These are phyloP conservation scores for Mugil cephalus DNA, from an alignment of 2,113 vertebrate genomes.

Conservation along the genomic window DNA sequence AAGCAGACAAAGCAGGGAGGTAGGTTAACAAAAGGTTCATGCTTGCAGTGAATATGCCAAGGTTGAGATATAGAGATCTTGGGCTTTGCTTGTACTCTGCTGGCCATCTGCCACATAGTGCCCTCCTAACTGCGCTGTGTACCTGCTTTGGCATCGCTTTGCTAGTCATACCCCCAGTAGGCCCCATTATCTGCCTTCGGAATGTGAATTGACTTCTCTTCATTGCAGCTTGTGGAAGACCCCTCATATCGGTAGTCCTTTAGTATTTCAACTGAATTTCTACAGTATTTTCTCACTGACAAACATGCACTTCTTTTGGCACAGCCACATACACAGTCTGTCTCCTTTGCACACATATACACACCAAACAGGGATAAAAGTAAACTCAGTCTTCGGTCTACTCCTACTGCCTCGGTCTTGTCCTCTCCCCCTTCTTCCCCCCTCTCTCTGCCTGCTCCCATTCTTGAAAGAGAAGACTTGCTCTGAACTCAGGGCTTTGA, in stretches of 20 bases:
- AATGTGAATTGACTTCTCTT: conserved; percentile 82
- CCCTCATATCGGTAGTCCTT: conserved; percentile 73
- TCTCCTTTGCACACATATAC: conserved; percentile 44
- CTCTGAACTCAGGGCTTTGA: conserved; percentile 88
- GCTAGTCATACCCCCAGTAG: conserved; percentile 75
- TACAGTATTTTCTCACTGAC: conserved; percentile 63
- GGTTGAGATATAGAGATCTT: conserved; percentile 49
- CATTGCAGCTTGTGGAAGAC: conserved; percentile 72
- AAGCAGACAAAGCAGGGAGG: conserved; percentile 17
- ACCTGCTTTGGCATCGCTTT: conserved; percentile 77
- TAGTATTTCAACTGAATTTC: conserved; percentile 71
- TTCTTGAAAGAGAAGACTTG: conserved; percentile 88
- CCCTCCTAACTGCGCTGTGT: conserved; percentile 63
- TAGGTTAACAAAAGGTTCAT: conserved; percentile 34
- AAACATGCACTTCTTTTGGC: conserved; percentile 65
- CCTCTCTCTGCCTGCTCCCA: conserved; percentile 75
- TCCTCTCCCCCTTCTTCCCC: conserved; percentile 78
- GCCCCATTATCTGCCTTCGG: conserved; percentile 77
- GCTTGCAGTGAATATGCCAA: conserved; percentile 44
- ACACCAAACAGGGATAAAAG: conserved; percentile 83
- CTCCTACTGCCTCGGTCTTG: conserved; percentile 81
- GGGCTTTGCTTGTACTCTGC: conserved; percentile 51
- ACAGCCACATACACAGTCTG: conserved; percentile 48
- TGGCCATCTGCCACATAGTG: conserved; percentile 71
- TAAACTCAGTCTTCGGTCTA: conserved; percentile 81